Percentiles rank a stretch among this genome's conserved stretches.
phyloP scores from a whole-genome alignment of 2,113 vertebrate genomes.

The Austrofundulus limnaeus region DNA sequence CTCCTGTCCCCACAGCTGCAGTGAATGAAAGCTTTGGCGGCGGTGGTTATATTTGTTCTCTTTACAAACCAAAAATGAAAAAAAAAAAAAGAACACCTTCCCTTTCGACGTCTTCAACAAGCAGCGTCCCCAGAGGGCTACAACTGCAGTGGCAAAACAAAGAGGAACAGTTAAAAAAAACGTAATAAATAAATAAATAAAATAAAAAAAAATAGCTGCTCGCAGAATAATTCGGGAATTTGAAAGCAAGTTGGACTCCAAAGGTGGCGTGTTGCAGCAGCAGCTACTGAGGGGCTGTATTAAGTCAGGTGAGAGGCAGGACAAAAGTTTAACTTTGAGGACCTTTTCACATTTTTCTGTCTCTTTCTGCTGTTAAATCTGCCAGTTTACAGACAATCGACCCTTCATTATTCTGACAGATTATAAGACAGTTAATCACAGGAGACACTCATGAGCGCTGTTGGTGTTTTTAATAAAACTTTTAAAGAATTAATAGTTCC shows the following conservation, averaged over 20 bases:
- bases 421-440: neutral
- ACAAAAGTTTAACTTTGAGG: slow-evolving; percentile 51
- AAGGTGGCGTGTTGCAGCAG: slow-evolving; percentile 51
- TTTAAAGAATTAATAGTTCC: too few species aligned
- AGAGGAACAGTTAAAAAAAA: slow-evolving; percentile 61
- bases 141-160: slow-evolving; percentile 71
- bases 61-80: slow-evolving; percentile 60
- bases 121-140: slow-evolving; percentile 64
- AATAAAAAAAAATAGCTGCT: slow-evolving; percentile 5
- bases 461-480: too few species aligned
- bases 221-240: slow-evolving; percentile 62
- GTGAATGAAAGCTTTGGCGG: slow-evolving; percentile 54
- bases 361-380: slow-evolving; percentile 4
- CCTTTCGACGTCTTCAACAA: slow-evolving; percentile 53
- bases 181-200: slow-evolving; percentile 12
- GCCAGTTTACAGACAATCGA: neutral
- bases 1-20: slow-evolving; percentile 48
- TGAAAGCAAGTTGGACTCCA: slow-evolving; percentile 65
- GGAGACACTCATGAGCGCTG: neutral
- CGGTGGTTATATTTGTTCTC: slow-evolving; percentile 67
- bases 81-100: slow-evolving; percentile 33
- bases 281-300: slow-evolving; percentile 52
- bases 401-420: neutral
- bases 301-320: slow-evolving; percentile 62
- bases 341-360: slow-evolving; percentile 24